Percentiles rank a stretch among this genome's conserved stretches.
These are phyloP conservation scores for Cryptus armator DNA, from an alignment of 2,888 invertebrate species.

Conservation along the genomic window DNA sequence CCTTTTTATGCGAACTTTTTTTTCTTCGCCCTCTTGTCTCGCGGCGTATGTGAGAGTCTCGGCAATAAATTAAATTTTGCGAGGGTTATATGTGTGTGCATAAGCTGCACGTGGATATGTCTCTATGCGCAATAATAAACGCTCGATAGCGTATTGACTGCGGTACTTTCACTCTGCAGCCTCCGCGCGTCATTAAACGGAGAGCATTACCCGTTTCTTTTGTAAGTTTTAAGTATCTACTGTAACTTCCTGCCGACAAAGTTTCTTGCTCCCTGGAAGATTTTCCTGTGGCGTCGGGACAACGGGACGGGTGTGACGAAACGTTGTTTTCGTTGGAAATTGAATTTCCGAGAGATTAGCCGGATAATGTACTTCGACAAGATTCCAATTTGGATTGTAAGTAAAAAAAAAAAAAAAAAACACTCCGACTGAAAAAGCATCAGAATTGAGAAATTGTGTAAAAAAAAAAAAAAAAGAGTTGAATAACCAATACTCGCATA, in stretches of 20 bases:
- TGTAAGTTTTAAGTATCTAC: not conserved
- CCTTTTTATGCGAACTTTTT: constrained; percentile 13
- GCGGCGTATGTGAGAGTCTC: not conserved
- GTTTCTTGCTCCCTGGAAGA: constrained; percentile 2
- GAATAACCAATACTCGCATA: too few species aligned
- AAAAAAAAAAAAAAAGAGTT: too few species aligned
- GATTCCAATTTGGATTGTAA: too few species aligned
- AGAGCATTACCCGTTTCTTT: constrained; percentile 17
- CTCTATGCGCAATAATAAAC: constrained; percentile 39
- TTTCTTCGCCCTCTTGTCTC: not conserved
- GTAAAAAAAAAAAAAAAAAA: too few species aligned
- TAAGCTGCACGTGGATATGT: not conserved
- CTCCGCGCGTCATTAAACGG: constrained; percentile 42
- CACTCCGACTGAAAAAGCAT: too few species aligned
- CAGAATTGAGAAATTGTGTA: too few species aligned
- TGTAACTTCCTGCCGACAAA: constrained; percentile 19
- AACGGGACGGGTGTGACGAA: not conserved
- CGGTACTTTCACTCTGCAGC: constrained; percentile 50
- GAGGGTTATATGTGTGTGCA: not conserved
- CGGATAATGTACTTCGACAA: not conserved
- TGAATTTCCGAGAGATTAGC: not conserved
- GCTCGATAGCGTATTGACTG: constrained; percentile 35
- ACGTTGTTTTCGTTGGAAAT: not conserved
- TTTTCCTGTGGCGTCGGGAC: not conserved
- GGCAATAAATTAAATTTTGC: constrained; percentile 34